Percentiles rank a stretch among this genome's conserved stretches.
Conservation (phyloP, 2,797 vertebrate species). For the Oreortyx pictus region DNA sequence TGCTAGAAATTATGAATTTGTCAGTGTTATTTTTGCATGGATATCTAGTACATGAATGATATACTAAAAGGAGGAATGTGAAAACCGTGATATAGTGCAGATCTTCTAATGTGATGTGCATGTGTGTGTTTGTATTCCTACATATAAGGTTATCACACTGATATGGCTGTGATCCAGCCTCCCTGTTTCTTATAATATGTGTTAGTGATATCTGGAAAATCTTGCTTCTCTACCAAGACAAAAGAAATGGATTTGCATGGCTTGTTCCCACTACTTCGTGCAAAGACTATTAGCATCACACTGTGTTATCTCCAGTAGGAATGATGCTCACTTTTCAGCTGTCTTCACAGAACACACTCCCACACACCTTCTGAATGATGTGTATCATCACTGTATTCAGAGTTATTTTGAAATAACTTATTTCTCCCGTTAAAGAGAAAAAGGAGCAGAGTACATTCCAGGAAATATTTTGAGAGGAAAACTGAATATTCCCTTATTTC, state of each 20-base stretch:
- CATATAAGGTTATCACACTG: rapidly evolving
- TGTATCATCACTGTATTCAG: neutral
- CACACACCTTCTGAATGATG: neutral
- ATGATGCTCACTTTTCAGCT: constrained; percentile 62
- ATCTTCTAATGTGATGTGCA: rapidly evolving
- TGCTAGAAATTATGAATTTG: neutral
- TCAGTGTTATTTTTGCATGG: neutral
- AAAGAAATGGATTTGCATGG: neutral
- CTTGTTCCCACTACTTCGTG: neutral
- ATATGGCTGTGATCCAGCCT: rapidly evolving
- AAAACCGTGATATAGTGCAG: neutral
- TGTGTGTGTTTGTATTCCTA: neutral
- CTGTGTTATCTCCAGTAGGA: constrained; percentile 52
- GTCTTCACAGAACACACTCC: neutral
- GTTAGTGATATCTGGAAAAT: neutral
- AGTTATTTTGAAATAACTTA: constrained; percentile 3
- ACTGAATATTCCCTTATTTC: neutral
- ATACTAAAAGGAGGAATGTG: neutral
- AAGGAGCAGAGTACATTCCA: neutral
- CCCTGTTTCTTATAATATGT: neutral
- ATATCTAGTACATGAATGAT: neutral
- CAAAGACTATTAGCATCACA: neutral
- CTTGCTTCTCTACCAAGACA: neutral
- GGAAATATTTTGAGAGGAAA: neutral
- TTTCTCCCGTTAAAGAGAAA: neutral